Evolutionary conservation across 2,113 vertebrate species (phyloP), one percentile per base, ranked within the genome.

Genomic region (Ranitomeya variabilis): DNA sequence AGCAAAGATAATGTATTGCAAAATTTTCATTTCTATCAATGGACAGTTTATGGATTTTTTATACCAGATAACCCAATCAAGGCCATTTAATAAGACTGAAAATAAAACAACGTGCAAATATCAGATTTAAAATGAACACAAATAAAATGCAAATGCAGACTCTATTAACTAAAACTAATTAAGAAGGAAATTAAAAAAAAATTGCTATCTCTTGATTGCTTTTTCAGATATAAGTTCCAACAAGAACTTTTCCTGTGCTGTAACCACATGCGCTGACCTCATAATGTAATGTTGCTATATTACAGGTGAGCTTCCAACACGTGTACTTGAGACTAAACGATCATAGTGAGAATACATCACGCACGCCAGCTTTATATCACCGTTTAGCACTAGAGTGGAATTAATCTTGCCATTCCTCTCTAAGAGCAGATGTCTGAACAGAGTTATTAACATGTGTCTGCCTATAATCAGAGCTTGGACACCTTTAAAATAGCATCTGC

Each of bases 401-500:
- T 51, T 66, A 10, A 67, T 67, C 62, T 67, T 64, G 62, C 60
- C 66, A 55, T 31, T 23, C 62, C 69, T 64, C 64, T 45, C 69
- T 79, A 78, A 67, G 31, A 80, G 62, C 86, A 87, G 85, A 87
- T 87, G 86, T 67, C 66, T 37, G 57, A 67, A 78, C 86, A 87
- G 60, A 55, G 76, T 73, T 62, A 52, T 77, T 86, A 64, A 87
- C 74, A 80, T 55, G 21, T 52, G 21, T 52, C 45, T 76, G 62
- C 12, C 73, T 76, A 15, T 76, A 59, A 54, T 73, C 84, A 60
- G 45, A 31, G 52, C 23, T 31, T 37, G 52, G 55, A 59, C 11
- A 71, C 55, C 71, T 62, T 67, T 80, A 80, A 69, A 87, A 77
- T 80, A 87, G 86, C 86, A 87, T 80, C 86, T 87, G 86, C 86